Evolutionary conservation across 2,113 vertebrate species (phyloP), one percentile per base, ranked within the genome.

Genomic region (Clarias batrachus): DNA sequence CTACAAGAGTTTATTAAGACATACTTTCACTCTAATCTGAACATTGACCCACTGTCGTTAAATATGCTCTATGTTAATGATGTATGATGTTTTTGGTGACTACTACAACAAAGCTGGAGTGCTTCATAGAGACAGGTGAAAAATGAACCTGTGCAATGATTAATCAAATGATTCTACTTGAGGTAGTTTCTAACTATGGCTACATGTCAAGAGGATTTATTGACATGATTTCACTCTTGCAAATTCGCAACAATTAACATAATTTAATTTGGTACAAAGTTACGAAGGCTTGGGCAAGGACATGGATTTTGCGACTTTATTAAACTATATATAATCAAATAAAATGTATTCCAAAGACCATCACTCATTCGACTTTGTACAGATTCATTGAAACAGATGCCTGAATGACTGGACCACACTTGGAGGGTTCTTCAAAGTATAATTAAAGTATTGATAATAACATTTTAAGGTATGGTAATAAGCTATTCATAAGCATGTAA

Each of bases 1-100:
- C 82, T 85, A 88, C 81, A 90, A 84, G 87, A 86, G 87, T 74
- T 88, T 90, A 90, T 90, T 90, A 90, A 90, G 89, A 85, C 68
- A 83, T 81, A 63, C 48, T 88, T 88, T 82, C 62, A 60, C 81
- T 90, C 85, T 88, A 82, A 86, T 86, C 89, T 87, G 85, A 85
- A 80, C 77, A 71, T 81, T 90, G 89, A 88, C 89, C 89, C 83
- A 60, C 85, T 57, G 48, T 90, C 85, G 88, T 90, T 90, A 90
- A 88, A 88, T 84, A 65, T 86, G 85, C 81, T 84, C 66, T 41
- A 87, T 86, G 87, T 76, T 87, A 90, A 90, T 90, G 83, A 90
- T 79, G 68, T 86, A 84, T 81, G 66, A 80, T 86, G 79, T 80
- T 86, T 88, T 87, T 66, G 68, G 68, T 74, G 81, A 78, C 48